Evolutionary conservation across 2,797 vertebrate genomes (phyloP), one percentile per base, ranked within the genome.

Genomic region (Falco columbarius): DNA sequence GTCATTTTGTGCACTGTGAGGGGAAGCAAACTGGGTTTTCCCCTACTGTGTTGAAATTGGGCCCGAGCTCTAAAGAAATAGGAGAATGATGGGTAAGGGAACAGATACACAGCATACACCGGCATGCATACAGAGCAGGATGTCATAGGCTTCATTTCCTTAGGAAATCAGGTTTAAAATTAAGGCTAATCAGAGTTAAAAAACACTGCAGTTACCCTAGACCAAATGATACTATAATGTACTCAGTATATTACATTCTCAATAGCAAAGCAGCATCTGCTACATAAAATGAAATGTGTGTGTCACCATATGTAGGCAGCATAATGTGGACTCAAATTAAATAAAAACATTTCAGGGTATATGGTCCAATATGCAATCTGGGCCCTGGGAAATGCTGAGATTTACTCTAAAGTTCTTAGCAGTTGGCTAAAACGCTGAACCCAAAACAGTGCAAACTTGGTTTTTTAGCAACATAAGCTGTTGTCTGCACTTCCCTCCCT

Each of bases 191-290:
- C 58, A 65, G 79, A 87, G 90, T 65, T 87, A 42, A 88, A 86
- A 92, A 86, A 9, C 58, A 12, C 61, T 21, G 86, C 55, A 55
- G 76, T 81, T 97, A 72, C 74, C 73, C 86, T 89, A 75, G 79
- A 47, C 84, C 68, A 54, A 81, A 72, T 14, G 51, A 59, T 17
- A 29, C 62, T 34, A 65, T 80, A 80, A 86, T 79, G 66, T 49
- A 44, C 74, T 89, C 55, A 3, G 81, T 62, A 17, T 59, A 36
- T 77, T 70, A 55, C 91, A 85, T 75, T 82, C 94, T 92, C 95
- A 92, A 54, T 81, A 90, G 95, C 94, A 93, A 88, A 84, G 94
- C 91, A 97, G 95, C 97, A 96, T 91, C 97, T 97, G 96, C 97
- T 96, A 42, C 97, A 83, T 86, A 46, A 92, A 96, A 58, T 88